These are phyloP conservation scores for Zingel zingel DNA, from an alignment of 2,113 vertebrate species.

Conservation along the genomic window DNA sequence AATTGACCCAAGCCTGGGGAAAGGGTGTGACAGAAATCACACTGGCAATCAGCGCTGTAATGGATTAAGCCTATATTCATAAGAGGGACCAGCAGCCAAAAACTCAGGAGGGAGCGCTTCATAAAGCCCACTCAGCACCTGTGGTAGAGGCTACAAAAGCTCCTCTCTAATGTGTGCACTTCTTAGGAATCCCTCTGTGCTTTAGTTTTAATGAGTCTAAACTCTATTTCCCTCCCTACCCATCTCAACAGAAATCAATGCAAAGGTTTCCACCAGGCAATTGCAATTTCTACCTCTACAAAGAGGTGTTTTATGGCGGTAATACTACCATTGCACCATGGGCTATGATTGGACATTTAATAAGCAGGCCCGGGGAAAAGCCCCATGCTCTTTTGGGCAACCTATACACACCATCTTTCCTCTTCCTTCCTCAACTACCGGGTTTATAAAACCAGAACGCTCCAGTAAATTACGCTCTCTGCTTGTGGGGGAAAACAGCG, in stretches of 20 bases:
- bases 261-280: slow-evolving; percentile 70
- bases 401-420: slow-evolving; percentile 47
- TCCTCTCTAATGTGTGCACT: slow-evolving; percentile 51
- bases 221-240: slow-evolving; percentile 63
- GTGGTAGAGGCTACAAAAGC: slow-evolving; percentile 50
- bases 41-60: slow-evolving; percentile 71
- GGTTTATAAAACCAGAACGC: slow-evolving; percentile 71
- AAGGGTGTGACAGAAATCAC: slow-evolving; percentile 67
- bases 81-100: slow-evolving; percentile 60
- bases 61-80: slow-evolving; percentile 76
- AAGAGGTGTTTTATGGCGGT: slow-evolving; percentile 78
- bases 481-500: slow-evolving; percentile 62
- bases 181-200: slow-evolving; percentile 68
- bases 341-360: slow-evolving; percentile 84
- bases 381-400: slow-evolving; percentile 64
- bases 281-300: slow-evolving; percentile 74
- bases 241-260: slow-evolving; percentile 77
- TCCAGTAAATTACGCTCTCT: slow-evolving; percentile 78
- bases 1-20: slow-evolving; percentile 69
- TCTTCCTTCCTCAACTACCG: slow-evolving; percentile 40
- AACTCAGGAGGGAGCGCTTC: slow-evolving; percentile 67
- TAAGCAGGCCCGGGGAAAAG: slow-evolving; percentile 76
- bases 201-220: slow-evolving; percentile 74
- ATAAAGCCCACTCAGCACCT: slow-evolving; percentile 71
- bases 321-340: slow-evolving; percentile 71